Percentiles rank a stretch among this genome's conserved stretches.
Conservation (phyloP, 2,888 invertebrate species). For the Euzetes globulus region DNA sequence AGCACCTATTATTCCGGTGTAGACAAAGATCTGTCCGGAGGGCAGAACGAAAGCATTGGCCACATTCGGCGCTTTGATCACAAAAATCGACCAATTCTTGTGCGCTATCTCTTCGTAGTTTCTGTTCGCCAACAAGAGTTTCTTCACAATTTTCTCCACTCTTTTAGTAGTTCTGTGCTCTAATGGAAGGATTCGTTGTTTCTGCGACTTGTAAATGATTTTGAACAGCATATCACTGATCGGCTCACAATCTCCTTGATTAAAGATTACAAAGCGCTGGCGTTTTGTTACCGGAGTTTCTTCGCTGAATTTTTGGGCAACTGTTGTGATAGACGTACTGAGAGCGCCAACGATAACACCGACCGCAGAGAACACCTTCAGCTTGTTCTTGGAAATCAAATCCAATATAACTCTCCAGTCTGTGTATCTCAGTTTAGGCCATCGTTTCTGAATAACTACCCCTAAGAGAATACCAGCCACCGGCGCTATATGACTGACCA, state of each 20-base stretch:
- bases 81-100: slow-evolving; percentile 52
- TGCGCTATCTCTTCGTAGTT: slow-evolving; percentile 50
- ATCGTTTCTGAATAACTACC: too few species aligned
- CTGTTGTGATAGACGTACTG: too few species aligned
- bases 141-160: slow-evolving; percentile 48
- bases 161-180: slow-evolving; percentile 44
- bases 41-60: slow-evolving; percentile 56
- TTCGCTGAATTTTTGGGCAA: background rate
- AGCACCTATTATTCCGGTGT: slow-evolving; percentile 52
- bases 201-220: background rate
- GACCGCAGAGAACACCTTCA: too few species aligned
- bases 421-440: too few species aligned
- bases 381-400: too few species aligned
- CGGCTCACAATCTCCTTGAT: background rate
- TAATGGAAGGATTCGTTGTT: background rate
- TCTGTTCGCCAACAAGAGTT: slow-evolving; percentile 50
- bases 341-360: too few species aligned
- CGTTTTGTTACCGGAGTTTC: background rate
- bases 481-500: too few species aligned
- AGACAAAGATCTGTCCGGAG: slow-evolving; percentile 56
- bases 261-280: background rate
- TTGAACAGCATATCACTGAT: background rate
- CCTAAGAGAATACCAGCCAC: too few species aligned
- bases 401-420: too few species aligned
- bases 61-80: slow-evolving; percentile 48